Base-by-base conservation (phyloP, 2,113 vertebrate species). In the Gnathonemus echidnorhynchus region DNA sequence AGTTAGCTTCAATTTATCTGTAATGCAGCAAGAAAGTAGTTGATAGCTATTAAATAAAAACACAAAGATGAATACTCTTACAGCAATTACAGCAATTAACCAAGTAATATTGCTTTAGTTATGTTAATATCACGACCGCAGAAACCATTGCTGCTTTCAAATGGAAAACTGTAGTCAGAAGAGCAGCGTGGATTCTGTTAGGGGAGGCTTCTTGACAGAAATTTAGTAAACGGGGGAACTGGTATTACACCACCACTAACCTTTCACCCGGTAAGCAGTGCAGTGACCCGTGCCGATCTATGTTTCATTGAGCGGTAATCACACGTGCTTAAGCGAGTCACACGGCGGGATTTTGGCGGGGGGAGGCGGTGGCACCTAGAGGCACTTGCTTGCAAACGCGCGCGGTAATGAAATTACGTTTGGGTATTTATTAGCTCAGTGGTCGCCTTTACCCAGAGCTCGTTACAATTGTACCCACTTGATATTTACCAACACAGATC, bases 351-450 rank as follows among this genome's bases (percentile, higher is more conserved):
- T 77, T 77, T 5, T 4, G 27, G 70, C 1, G 1, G 31, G 31
- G 70, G 74, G 74, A 42, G 17, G 74, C 8, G n/a, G 70, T 17
- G 70, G 74, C 15, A 42, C 74, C 74, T 19, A 8, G n/a, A 15
- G 74, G 74, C 74, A 35, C 74, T 80, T 19, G 1, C 35, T 35
- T 5, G 35, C 31, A 77, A 77, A 77, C 70, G 13, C 2, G 31
- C 31, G 5, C 31, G 8, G 70, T 80, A 80, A 80, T 80, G 74
- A 39, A 80, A 80, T 80, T 80, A 42, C 35, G 35, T 80, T 80
- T 80, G 35, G 74, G 74, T 80, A 80, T 80, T 80, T 80, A 80
- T 80, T 80, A 39, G 74, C 74, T 80, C 74, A 80, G 74, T 19
- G 35, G 74, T 80, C 15, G 31, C 31, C 35, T 42, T 80, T 80